phyloP scores from a whole-genome alignment of 2,888 invertebrate genomes.

The Lasioglossum morio region DNA sequence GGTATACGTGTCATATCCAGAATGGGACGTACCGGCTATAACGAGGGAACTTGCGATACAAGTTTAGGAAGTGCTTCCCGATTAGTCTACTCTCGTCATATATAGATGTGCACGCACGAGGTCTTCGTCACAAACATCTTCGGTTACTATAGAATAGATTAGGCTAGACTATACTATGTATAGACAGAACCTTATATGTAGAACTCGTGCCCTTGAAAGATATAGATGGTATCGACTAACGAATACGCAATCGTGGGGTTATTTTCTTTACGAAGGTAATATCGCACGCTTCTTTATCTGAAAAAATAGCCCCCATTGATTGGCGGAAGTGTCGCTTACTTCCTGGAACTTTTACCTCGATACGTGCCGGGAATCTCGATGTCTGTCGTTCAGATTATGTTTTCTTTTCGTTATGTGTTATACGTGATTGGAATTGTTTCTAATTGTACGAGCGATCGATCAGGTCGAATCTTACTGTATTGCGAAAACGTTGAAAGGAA shows the following conservation, averaged over 20 bases:
- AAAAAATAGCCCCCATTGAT: slow-evolving; percentile 39
- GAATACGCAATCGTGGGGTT: background rate
- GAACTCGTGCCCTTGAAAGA: background rate
- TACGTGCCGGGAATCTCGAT: slow-evolving; percentile 23
- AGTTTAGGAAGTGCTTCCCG: slow-evolving; percentile 16
- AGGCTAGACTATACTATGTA: too few relatives aligned
- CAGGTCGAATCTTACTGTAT: background rate
- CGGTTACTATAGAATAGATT: background rate
- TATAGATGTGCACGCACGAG: background rate
- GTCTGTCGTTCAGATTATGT: background rate
- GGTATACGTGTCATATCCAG: background rate
- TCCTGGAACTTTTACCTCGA: slow-evolving; percentile 9
- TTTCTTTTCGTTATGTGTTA: background rate
- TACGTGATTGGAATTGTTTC: background rate
- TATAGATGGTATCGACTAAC: background rate
- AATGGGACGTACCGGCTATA: background rate
- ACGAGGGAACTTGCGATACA: slow-evolving; percentile 6
- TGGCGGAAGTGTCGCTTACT: slow-evolving; percentile 11
- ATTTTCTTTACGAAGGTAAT: background rate
- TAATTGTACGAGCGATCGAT: background rate
- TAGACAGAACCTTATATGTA: too few relatives aligned
- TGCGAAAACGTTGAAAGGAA: background rate
- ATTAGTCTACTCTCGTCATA: slow-evolving; percentile 18
- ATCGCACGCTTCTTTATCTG: background rate
- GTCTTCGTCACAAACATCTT: background rate